phyloP scores from a whole-genome alignment of 2,113 vertebrate species.

The Chloropsis cyanopogon region DNA sequence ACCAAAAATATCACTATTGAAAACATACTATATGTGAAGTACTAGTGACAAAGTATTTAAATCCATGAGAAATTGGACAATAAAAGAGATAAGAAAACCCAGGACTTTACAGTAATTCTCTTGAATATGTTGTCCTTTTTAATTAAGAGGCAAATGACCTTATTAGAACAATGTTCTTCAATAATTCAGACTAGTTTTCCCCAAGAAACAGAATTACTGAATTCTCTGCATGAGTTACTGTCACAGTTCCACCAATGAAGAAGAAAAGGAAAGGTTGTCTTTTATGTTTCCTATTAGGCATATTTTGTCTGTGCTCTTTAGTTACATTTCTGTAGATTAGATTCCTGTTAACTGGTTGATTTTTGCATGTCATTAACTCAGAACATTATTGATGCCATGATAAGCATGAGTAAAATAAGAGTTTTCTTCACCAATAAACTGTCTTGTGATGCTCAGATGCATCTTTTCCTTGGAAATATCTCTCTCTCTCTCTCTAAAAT shows the following conservation, averaged over 20 bases:
- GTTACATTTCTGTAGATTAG: conserved; percentile 52
- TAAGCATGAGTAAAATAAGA: conserved; percentile 42
- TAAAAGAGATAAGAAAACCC: not conserved
- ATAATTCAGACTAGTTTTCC: conserved; percentile 6
- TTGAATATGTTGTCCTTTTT: conserved; percentile 21
- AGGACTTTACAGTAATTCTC: not conserved
- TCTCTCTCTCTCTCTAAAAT: not conserved
- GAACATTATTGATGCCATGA: conserved; percentile 51
- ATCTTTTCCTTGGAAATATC: conserved; percentile 20
- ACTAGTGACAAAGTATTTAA: not conserved
- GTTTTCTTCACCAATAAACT: conserved; percentile 45
- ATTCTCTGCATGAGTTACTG: not conserved
- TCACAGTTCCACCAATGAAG: conserved; percentile 6
- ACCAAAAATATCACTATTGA: not conserved
- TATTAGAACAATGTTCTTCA: conserved; percentile 28
- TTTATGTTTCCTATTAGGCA: conserved; percentile 32
- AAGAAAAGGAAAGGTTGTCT: conserved; percentile 6
- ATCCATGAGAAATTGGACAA: not conserved
- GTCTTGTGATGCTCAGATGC: not conserved
- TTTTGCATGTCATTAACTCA: conserved; percentile 61
- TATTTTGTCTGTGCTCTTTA: conserved; percentile 39
- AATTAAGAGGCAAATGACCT: conserved; percentile 58
- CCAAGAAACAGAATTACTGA: not conserved
- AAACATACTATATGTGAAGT: not conserved
- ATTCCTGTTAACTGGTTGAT: conserved; percentile 53